Conservation (phyloP, 2,888 invertebrate genomes). For the Calliphora vomitoria region DNA sequence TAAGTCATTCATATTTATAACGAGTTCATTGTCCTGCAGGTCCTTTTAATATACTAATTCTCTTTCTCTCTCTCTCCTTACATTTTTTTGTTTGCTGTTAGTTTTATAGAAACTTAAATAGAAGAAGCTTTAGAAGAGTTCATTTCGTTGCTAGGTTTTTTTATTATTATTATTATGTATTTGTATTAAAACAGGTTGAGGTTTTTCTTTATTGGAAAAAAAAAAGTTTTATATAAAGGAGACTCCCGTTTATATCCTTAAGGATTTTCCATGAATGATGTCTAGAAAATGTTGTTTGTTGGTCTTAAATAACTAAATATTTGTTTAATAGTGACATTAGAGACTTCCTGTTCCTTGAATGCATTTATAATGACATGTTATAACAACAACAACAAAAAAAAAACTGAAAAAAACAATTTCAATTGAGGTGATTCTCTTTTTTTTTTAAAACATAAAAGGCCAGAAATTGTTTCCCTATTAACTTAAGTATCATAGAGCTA, state of each 20-base stretch:
- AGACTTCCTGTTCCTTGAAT: slow-evolving; percentile 74
- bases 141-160: slow-evolving; percentile 20
- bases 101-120: slow-evolving; percentile 20
- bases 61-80: slow-evolving; percentile 6
- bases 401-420: slow-evolving; percentile 11
- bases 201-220: slow-evolving; percentile 45
- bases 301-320: slow-evolving; percentile 62
- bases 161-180: too few species aligned
- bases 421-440: slow-evolving; percentile 6
- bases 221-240: background rate
- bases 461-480: slow-evolving; percentile 50
- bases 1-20: slow-evolving; percentile 61
- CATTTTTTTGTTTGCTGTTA: slow-evolving; percentile 3
- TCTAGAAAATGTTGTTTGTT: slow-evolving; percentile 46
- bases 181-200: slow-evolving; percentile 41
- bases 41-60: slow-evolving; percentile 10
- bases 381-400: slow-evolving; percentile 13
- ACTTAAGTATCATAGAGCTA: slow-evolving; percentile 25
- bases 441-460: background rate
- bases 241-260: slow-evolving; percentile 52
- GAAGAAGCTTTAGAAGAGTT: slow-evolving; percentile 15
- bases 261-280: slow-evolving; percentile 63
- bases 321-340: slow-evolving; percentile 73
- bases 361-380: slow-evolving; percentile 64
- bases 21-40: slow-evolving; percentile 71